Base-by-base conservation (phyloP, 1,140 invertebrate genomes). In the Heliconius himera region DNA sequence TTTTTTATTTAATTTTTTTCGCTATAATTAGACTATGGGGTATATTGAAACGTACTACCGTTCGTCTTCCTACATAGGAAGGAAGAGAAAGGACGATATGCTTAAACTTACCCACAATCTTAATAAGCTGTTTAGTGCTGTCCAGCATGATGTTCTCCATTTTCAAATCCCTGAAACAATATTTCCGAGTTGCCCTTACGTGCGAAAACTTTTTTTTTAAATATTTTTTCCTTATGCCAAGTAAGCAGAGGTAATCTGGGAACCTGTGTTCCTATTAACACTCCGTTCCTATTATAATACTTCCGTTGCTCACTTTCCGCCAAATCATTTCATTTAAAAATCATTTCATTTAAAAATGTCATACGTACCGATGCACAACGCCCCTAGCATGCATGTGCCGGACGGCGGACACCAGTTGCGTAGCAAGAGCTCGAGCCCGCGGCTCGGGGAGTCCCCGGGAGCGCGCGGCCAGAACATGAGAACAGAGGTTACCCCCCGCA, bases 121-220 rank as follows among this genome's bases (percentile, higher is more conserved):
- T 97, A 77, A 97, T 95, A 83, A 95, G 96, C 82, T 96, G 95
- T 81, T 96, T 96, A 18, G 95, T 95, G 74, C 95, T 94, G 85
- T 97, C 96, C 82, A 97, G 87, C 95, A 97, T 96, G 41, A 97
- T 96, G 85, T 97, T 97, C 88, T 97, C 96, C 96, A 97, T 97
- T 93, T 97, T 97, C 75, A 97, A 90, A 90, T 97, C 96, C 77
- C 97, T 97, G 95, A 95, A 95, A 84, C 41, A 46, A 46, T 46
- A 46, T 46, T 16, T 46, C 41, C 16, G 13, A 46, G 3, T 46
- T 46, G 3, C 11, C 11, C 41, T 46, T 46, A 46, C 11, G 41
- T 46, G 41, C 13, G 41, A 46, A 46, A 46, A 46, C 0, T 16
- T 5, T 46, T 46, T 36, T 5, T 36, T 6, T 8, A 8, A 36